phyloP scores from a whole-genome alignment of 2,888 invertebrate species.

The Xiphydria camelus region DNA sequence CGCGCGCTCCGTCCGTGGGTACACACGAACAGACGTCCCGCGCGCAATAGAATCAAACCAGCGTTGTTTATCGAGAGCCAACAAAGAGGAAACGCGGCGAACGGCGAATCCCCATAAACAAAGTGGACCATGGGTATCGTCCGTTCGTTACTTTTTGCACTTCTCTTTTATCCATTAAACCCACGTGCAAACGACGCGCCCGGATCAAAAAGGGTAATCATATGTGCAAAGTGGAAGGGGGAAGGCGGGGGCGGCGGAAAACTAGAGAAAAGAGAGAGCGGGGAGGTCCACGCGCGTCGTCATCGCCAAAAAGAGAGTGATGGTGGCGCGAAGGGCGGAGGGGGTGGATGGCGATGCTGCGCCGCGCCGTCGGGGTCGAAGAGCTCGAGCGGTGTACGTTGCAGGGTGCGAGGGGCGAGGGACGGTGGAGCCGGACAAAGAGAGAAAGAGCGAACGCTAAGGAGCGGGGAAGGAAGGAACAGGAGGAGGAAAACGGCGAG shows the following conservation, averaged over 20 bases:
- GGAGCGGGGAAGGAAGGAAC: conserved; percentile 20
- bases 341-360: too few relatives aligned
- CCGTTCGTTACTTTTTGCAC: neutral
- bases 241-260: too few relatives aligned
- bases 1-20: neutral
- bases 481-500: conserved; percentile 43
- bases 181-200: conserved; percentile 13
- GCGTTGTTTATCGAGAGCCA: conserved; percentile 11
- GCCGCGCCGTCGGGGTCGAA: too few relatives aligned
- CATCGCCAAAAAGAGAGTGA: too few relatives aligned
- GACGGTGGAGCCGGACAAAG: neutral
- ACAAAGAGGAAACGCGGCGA: conserved; percentile 14
- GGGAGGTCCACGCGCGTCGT: too few relatives aligned
- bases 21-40: neutral
- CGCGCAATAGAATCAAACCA: neutral
- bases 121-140: conserved; percentile 14
- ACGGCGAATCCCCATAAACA: too few relatives aligned
- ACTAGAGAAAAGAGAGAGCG: too few relatives aligned
- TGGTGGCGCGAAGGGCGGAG: too few relatives aligned
- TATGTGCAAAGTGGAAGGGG: conserved; percentile 16
- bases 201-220: conserved; percentile 29
- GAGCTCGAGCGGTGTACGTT: neutral
- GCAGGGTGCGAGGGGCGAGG: too few relatives aligned
- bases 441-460: conserved; percentile 1
- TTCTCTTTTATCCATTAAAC: neutral